Percentiles rank a stretch among this genome's conserved stretches.
phyloP scores from a whole-genome alignment of 2,888 invertebrate genomes.

The Xanthorhoe designata region DNA sequence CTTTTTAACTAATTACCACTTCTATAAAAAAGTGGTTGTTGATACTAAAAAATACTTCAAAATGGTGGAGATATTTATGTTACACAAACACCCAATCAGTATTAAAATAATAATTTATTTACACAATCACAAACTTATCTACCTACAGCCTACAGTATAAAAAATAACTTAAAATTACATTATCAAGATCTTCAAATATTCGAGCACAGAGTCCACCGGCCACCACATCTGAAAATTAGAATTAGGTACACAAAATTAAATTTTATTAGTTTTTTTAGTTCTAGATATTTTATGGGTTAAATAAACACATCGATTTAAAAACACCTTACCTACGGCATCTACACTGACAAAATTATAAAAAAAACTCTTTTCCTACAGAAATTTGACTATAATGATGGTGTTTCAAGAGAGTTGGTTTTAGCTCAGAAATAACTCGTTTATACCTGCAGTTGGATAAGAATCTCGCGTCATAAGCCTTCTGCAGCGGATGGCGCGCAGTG shows the following conservation, averaged over 20 bases:
- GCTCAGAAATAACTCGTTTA: too few species aligned
- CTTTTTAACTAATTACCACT: too few species aligned
- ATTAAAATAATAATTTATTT: slow-evolving; percentile 13
- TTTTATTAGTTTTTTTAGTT: not conserved
- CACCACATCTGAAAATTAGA: slow-evolving; percentile 82
- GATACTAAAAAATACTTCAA: too few species aligned
- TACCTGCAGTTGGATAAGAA: slow-evolving; percentile 70
- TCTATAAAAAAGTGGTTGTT: too few species aligned
- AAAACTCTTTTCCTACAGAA: too few species aligned
- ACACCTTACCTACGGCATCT: too few species aligned
- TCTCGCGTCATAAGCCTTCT: slow-evolving; percentile 67
- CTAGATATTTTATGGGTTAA: not conserved
- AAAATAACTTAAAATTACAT: not conserved
- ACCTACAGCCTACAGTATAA: too few species aligned
- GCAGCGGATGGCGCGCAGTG: slow-evolving; percentile 61
- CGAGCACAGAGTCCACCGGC: slow-evolving; percentile 82
- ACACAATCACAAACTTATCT: slow-evolving; percentile 6
- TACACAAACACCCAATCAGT: not conserved
- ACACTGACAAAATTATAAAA: too few species aligned
- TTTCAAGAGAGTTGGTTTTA: too few species aligned
- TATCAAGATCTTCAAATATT: slow-evolving; percentile 55
- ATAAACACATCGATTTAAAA: too few species aligned
- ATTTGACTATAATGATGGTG: too few species aligned
- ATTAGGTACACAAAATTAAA: slow-evolving; percentile 1
- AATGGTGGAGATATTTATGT: not conserved